Conservation (phyloP, 1,140 invertebrate species). For the Leptoteleia sp. region DNA sequence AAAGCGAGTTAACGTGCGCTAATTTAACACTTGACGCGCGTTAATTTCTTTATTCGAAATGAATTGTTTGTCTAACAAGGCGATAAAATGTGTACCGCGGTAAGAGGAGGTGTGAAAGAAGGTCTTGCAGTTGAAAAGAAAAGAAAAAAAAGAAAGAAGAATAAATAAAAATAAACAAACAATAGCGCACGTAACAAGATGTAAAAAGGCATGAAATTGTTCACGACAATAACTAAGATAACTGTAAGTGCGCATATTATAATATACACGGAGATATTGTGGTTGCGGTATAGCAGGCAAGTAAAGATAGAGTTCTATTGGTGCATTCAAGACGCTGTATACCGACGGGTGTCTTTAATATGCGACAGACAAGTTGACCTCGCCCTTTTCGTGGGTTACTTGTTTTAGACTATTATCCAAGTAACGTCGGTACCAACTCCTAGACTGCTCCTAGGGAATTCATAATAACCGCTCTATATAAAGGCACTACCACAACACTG, state of each 20-base stretch:
- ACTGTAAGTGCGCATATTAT: constrained; percentile 50
- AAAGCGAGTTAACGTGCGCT: too few species aligned
- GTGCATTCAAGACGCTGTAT: constrained; percentile 61
- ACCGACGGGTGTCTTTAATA: constrained; percentile 74
- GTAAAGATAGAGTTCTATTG: constrained; percentile 55
- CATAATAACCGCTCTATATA: constrained; percentile 74
- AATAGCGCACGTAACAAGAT: constrained; percentile 11
- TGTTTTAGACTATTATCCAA: constrained; percentile 75
- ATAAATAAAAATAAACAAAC: too few species aligned
- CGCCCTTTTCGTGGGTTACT: constrained; percentile 74
- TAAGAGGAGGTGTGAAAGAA: neutral
- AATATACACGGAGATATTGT: constrained; percentile 52
- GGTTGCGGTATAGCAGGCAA: constrained; percentile 28
- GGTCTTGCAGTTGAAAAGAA: constrained; percentile 27
- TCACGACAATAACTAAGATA: constrained; percentile 53
- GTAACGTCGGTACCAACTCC: constrained; percentile 70
- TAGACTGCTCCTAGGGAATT: constrained; percentile 73
- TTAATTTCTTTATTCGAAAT: too few species aligned
- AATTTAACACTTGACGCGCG: too few species aligned
- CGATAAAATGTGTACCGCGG: neutral
- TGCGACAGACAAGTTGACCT: constrained; percentile 76
- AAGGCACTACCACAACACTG: constrained; percentile 36
- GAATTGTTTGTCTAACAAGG: too few species aligned
- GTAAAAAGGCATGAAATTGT: constrained; percentile 48
- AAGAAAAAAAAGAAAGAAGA: too few species aligned